Conservation (phyloP, 2,113 vertebrate species). For the Motacilla tschutschensis region DNA sequence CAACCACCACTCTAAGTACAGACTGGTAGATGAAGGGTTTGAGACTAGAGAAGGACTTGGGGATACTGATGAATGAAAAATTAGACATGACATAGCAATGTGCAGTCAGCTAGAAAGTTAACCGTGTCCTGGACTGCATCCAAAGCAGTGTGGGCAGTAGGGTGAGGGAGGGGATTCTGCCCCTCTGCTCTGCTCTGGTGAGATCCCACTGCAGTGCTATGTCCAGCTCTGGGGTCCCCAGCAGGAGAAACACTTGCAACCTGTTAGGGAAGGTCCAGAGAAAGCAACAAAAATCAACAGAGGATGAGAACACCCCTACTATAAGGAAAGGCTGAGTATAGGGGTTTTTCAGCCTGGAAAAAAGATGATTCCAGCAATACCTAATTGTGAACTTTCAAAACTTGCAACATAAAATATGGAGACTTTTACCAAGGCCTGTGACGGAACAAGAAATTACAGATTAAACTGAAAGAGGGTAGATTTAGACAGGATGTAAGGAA, state of each 20-base stretch:
- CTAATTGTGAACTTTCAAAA: neutral
- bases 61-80: neutral
- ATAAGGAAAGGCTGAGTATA: neutral
- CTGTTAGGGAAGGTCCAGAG: neutral
- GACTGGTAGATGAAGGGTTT: neutral
- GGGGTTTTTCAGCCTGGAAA: neutral
- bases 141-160: neutral
- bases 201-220: neutral
- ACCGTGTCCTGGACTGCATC: rapidly evolving
- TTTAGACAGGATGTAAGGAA: neutral
- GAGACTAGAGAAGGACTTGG: neutral
- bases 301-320: neutral
- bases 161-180: neutral
- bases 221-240: neutral
- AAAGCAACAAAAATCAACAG: neutral
- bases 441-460: neutral
- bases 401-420: neutral
- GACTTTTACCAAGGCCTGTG: neutral
- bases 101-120: neutral
- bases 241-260: neutral
- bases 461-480: neutral
- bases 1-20: neutral
- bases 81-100: neutral
- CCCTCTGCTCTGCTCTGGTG: neutral
- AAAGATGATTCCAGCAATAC: neutral